Evolutionary conservation across 1,140 invertebrate genomes (phyloP), one percentile per base, ranked within the genome.

Genomic region (Acromyrmex charruanus): DNA sequence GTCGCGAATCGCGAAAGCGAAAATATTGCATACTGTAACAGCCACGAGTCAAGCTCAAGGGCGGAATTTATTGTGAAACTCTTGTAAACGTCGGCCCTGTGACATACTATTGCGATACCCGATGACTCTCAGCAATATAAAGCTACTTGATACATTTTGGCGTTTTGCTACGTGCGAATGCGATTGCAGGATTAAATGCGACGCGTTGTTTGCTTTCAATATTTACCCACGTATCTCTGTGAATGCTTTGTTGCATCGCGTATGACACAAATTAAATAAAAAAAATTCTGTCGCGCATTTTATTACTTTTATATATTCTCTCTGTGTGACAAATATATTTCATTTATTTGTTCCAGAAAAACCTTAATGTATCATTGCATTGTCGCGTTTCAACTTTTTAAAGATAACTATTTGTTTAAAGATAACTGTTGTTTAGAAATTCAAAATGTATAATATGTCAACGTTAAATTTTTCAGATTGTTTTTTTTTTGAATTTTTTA

Each of bases 151-250:
- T 82, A 75, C n/a, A 51, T n/a, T 39, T 53, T 81, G 10, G 63
- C 31, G n/a, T 69, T 81, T 25, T 28, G 31, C 58, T 51, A n/a
- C 31, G 69, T 18, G 14, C 14, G 39, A 84, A 84, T 61, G 44
- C 58, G 68, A 84, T 84, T 75, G 72, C 55, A 21, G 55, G 39
- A 75, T 84, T 84, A 84, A 84, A 82, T n/a, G 55, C 25, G 80
- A 61, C 66, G 21, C 35, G 31, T 39, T 82, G 31, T 82, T 82
- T 82, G 80, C 80, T 59, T 74, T 59, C 55, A 72, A 82, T 74
- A 49, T 82, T 72, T 82, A 82, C 74, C 28, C 25, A 10, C 2
- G n/a, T 59, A 71, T 71, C 53, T 7, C 53, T 21, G 28, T 59
- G 39, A 49, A 82, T 61, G 12, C 53, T 82, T 82, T 82, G 69